Evolutionary conservation across 2,797 vertebrate genomes (phyloP).

Genomic region (Peromyscus eremicus): DNA sequence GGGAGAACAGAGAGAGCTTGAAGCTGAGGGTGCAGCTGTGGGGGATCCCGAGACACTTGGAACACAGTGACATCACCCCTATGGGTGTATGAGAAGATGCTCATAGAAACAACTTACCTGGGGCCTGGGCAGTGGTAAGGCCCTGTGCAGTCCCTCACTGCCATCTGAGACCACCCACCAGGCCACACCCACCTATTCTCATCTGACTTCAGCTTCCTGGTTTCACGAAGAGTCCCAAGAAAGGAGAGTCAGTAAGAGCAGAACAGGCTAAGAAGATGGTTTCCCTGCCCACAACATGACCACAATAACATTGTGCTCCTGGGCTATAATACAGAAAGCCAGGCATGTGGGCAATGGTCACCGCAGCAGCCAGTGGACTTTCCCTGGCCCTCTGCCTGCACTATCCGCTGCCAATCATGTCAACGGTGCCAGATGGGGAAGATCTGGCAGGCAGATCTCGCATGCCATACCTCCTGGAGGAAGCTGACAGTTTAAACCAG

Average conservation of each 20-base stretch:
- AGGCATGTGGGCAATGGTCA: neutral
- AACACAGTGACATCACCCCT: too few relatives aligned
- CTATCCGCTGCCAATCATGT: neutral
- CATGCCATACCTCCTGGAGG: neutral
- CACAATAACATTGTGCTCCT: neutral
- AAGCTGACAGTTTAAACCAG: neutral
- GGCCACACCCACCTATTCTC: neutral
- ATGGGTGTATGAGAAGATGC: neutral
- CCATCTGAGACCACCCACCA: neutral
- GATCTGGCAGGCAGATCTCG: accelerated
- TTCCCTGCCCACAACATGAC: neutral
- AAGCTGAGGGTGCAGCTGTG: neutral
- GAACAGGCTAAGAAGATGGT: neutral
- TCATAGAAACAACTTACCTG: neutral
- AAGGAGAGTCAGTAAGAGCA: neutral
- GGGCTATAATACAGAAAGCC: neutral
- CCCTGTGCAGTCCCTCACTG: accelerated
- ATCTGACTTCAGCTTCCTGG: neutral
- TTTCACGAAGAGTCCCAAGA: neutral
- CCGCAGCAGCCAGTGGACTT: neutral
- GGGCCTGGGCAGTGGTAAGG: neutral
- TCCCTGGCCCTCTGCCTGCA: neutral
- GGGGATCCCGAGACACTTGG: neutral
- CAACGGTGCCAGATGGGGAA: too few relatives aligned
- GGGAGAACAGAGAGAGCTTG: neutral